Conservation (phyloP, 2,888 invertebrate genomes). For the Drosophila histrio region DNA sequence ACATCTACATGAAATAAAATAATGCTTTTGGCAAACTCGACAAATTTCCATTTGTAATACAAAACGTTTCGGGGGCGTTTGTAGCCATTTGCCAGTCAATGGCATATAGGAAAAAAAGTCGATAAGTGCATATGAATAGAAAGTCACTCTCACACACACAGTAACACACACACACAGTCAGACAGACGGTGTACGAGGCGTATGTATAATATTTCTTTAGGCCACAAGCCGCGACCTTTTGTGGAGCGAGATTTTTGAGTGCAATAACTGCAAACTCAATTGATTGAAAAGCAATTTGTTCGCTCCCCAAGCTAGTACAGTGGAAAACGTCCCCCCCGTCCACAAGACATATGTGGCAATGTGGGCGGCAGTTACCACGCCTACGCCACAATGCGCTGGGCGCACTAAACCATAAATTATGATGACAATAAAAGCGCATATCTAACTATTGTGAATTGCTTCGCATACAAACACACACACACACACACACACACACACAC, state of each 20-base stretch:
- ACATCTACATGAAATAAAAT: constrained; percentile 27
- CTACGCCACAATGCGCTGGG: constrained; percentile 42
- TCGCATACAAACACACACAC: constrained; percentile 18
- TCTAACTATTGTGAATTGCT: constrained; percentile 62
- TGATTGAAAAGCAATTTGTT: constrained; percentile 78
- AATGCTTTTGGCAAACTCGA: constrained; percentile 65
- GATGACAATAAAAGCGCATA: constrained; percentile 66
- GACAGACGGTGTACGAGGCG: constrained; percentile 33
- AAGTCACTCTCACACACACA: constrained; percentile 22
- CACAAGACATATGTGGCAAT: constrained; percentile 49
- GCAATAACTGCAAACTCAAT: constrained; percentile 77
- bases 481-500: not conserved
- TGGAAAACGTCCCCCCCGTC: not conserved
- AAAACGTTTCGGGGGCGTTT: constrained; percentile 71
- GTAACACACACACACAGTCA: not conserved
- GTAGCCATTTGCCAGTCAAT: constrained; percentile 66
- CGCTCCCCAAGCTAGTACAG: constrained; percentile 6
- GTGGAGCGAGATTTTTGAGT: constrained; percentile 59
- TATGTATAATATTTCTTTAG: constrained; percentile 60
- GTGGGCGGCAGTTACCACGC: constrained; percentile 35
- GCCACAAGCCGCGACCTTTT: constrained; percentile 46
- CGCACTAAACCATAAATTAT: constrained; percentile 68
- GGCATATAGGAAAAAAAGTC: constrained; percentile 40
- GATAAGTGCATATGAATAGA: constrained; percentile 49
- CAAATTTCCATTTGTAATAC: constrained; percentile 76